Evolutionary conservation across 2,797 vertebrate genomes (phyloP).

Genomic region (Malurus splendens): DNA sequence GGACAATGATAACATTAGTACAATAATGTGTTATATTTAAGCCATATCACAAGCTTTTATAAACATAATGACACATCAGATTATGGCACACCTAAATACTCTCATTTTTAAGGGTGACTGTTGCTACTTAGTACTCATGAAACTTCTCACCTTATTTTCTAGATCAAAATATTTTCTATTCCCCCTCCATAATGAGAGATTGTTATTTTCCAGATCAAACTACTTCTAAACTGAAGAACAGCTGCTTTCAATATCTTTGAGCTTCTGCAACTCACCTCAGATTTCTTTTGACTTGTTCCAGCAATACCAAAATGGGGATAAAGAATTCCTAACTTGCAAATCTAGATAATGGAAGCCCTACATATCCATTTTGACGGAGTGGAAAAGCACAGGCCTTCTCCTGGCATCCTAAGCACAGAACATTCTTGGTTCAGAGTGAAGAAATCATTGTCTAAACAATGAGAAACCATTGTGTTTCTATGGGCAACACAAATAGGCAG

Average conservation of each 20-base stretch:
- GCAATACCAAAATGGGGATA: neutral
- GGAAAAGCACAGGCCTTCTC: neutral
- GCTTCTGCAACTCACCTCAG: neutral
- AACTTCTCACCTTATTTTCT: neutral
- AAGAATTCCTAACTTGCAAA: neutral
- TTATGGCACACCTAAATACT: neutral
- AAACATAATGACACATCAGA: neutral
- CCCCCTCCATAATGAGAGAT: neutral
- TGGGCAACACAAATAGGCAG: fast-evolving
- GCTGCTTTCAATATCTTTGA: neutral
- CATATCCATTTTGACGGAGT: neutral
- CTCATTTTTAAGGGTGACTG: neutral
- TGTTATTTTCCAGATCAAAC: neutral
- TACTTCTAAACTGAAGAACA: neutral
- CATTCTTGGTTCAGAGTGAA: neutral
- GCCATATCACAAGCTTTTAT: neutral
- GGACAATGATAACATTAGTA: neutral
- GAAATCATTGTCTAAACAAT: neutral
- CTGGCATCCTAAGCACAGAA: neutral
- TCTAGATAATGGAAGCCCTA: neutral
- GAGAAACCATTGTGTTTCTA: neutral
- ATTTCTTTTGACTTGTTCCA: neutral
- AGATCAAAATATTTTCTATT: neutral
- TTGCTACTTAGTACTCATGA: neutral
- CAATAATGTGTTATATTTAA: neutral